A percentile compares a stretch with the other conserved stretches of the same genome.
Evolutionary conservation across 2,113 vertebrate genomes (phyloP).

Genomic region (Albula glossodonta): DNA sequence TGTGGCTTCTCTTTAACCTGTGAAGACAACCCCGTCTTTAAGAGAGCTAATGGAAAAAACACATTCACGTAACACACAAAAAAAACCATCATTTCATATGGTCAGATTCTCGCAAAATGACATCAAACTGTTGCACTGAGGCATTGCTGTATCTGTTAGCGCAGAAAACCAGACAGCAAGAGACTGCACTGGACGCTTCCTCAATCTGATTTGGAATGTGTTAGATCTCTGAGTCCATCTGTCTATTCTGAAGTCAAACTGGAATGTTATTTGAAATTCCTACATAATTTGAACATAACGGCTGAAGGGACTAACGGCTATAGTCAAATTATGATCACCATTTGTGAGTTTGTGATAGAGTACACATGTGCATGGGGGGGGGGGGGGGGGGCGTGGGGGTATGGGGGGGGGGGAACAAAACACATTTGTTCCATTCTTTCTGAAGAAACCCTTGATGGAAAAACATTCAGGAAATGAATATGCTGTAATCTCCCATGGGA

Average conservation of each 20-base stretch:
- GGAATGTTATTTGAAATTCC: neutral
- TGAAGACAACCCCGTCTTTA: neutral
- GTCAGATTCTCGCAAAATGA: neutral
- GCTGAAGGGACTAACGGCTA: neutral
- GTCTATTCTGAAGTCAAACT: neutral
- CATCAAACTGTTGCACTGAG: neutral
- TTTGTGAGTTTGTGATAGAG: neutral
- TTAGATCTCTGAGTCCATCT: neutral
- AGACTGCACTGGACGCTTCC: neutral
- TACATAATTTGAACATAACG: neutral
- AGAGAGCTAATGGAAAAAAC: neutral
- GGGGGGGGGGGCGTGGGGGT: no score
- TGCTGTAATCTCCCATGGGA: conserved; percentile 45
- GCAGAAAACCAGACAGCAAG: neutral
- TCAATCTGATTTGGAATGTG: neutral
- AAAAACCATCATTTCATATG: neutral
- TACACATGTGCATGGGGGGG: neutral
- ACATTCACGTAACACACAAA: neutral
- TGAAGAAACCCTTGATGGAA: conserved; percentile 29
- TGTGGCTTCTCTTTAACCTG: neutral
- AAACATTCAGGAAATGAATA: conserved; percentile 40
- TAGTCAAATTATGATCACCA: neutral
- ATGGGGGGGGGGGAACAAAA: no score
- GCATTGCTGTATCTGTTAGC: neutral
- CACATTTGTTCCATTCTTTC: neutral